phyloP scores from a whole-genome alignment of 2,888 invertebrate species.

The Lymantria monacha region DNA sequence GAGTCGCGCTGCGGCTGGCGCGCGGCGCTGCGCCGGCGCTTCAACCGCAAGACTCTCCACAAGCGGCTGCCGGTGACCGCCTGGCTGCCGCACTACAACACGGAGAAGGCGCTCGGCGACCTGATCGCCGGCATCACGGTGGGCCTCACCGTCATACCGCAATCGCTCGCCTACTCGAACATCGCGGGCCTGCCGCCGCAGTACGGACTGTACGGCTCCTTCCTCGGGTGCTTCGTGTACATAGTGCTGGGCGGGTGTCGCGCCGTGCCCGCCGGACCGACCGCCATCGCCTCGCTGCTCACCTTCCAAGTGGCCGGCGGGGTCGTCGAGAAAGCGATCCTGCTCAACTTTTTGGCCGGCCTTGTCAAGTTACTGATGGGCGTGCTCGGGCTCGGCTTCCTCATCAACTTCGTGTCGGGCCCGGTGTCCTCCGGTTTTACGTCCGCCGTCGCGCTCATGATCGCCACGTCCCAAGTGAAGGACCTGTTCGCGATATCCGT shows the following conservation, averaged over 20 bases:
- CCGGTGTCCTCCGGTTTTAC: conserved; percentile 95
- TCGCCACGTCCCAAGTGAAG: conserved; percentile 94
- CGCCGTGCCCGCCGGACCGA: conserved; percentile 96
- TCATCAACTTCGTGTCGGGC: conserved; percentile 94
- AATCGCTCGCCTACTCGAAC: conserved; percentile 91
- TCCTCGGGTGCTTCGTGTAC: conserved; percentile 95
- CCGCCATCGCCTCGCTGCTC: conserved; percentile 94
- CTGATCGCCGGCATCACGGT: conserved; percentile 95
- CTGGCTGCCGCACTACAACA: conserved; percentile 91
- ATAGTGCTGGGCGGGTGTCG: conserved; percentile 95
- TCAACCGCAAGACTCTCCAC: conserved; percentile 87
- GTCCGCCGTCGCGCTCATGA: conserved; percentile 94
- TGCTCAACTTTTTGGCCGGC: conserved; percentile 89
- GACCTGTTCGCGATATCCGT: conserved; percentile 89
- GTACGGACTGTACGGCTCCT: conserved; percentile 97
- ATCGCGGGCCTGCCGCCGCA: conserved; percentile 90
- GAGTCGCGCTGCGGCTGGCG: conserved; percentile 60
- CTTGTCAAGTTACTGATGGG: conserved; percentile 91
- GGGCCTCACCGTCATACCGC: conserved; percentile 96
- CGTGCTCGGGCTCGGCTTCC: conserved; percentile 90
- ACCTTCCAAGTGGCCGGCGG: conserved; percentile 90
- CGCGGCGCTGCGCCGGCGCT: conserved; percentile 72
- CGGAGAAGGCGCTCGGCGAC: conserved; percentile 90
- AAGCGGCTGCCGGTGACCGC: conserved; percentile 87
- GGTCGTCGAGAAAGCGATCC: conserved; percentile 86